Base-by-base conservation (phyloP, 2,113 vertebrate genomes). In the Cavia aperea region DNA sequence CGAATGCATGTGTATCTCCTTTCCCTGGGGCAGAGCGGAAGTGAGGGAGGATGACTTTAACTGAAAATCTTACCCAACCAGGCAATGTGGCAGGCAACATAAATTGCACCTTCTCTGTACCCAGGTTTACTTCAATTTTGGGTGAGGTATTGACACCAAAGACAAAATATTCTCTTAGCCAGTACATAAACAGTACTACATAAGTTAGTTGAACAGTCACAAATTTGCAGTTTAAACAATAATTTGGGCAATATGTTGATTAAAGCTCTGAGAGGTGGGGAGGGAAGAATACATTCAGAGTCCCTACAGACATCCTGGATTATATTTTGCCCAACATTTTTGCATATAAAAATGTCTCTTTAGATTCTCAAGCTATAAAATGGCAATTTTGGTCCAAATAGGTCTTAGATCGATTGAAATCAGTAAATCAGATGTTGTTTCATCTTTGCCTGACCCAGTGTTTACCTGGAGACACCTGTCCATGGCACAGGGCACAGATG, bases 1-100 rank as follows among this genome's bases (percentile, higher is more conserved):
- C 96, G 92, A 96, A 88, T 96, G 95, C 83, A 14, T 63, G 77
- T 94, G 96, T 91, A 92, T 94, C 96, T 95, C 90, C 82, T 68
- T 94, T 93, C 93, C 96, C 95, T 88, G 82, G 91, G 95, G 96
- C 95, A 89, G 95, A 95, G 94, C 1, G 12, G 91, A 94, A 97
- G 89, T 70, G 87, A 92, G 72, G 66, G 81, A 94, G 62, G 89
- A 62, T 84, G 91, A 94, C 81, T 95, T 93, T 60, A 94, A 93
- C 92, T 84, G 89, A 92, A 95, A 95, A 94, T 94, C 88, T 95
- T 92, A 79, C 92, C 93, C 92, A 95, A 77, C 91, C 91, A 75
- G 78, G 68, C n/a, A 92, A 79, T 75, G 93, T 90, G 92, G 82
- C 92, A 95, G 91, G 82, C 91, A 65, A 81, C 93, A 93, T 92